phyloP scores from a whole-genome alignment of 2,797 vertebrate species.

The Leptodactylus fallax region DNA sequence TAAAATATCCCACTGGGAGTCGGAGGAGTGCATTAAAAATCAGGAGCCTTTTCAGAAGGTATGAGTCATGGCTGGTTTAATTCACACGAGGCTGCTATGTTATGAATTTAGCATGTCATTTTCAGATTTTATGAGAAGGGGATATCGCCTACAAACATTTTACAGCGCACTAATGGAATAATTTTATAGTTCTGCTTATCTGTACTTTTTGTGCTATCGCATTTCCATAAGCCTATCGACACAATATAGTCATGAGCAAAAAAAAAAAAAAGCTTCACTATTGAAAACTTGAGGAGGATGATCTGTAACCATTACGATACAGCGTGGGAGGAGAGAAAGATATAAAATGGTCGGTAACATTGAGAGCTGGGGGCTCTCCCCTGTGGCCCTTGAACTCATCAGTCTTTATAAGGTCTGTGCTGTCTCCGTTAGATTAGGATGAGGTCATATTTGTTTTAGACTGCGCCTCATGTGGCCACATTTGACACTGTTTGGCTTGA shows the following conservation, averaged over 20 bases:
- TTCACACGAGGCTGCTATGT: constrained; percentile 8
- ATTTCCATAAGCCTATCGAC: not conserved
- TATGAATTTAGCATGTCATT: not conserved
- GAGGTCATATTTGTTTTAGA: not conserved
- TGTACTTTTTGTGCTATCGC: constrained; percentile 4
- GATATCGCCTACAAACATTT: constrained; percentile 21
- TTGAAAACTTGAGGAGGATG: not conserved
- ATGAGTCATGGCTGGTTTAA: constrained; percentile 44
- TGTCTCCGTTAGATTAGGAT: not conserved
- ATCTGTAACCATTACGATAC: not conserved
- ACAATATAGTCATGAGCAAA: not conserved
- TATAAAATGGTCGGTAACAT: not conserved
- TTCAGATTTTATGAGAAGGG: constrained; percentile 23
- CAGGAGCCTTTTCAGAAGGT: constrained; percentile 27
- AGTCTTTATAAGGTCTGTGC: not conserved
- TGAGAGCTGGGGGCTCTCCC: not conserved
- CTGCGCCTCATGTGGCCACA: not conserved
- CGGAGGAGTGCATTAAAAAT: constrained; percentile 39
- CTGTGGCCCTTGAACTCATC: constrained; percentile 15
- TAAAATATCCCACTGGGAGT: constrained; percentile 16
- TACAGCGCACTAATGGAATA: constrained; percentile 5
- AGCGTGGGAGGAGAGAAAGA: not conserved
- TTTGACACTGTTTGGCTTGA: not conserved
- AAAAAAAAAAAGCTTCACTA: no score
- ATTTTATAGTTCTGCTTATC: not conserved